Conservation (phyloP, 2,888 invertebrate species). For the Rhimphoctona megacephalus region DNA sequence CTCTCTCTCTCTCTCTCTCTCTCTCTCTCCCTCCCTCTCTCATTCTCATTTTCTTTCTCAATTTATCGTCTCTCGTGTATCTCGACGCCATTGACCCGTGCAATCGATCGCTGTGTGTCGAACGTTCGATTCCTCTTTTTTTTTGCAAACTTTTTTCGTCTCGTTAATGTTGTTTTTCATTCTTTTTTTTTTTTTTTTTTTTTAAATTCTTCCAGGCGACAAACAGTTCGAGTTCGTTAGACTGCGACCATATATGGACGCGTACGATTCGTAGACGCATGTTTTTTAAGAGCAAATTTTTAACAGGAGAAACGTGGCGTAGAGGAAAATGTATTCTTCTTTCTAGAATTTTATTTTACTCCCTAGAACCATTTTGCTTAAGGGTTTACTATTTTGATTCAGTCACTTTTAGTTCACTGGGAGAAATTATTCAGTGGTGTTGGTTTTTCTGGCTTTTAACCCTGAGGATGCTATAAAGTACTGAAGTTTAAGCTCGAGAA, state of each 20-base stretch:
- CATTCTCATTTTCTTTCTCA: conserved; percentile 21
- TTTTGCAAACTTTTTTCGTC: conserved; percentile 2
- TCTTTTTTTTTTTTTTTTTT: neutral
- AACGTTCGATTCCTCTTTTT: conserved; percentile 37
- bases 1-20: conserved; percentile 22
- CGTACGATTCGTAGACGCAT: neutral
- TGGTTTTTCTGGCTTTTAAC: neutral
- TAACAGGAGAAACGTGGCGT: neutral
- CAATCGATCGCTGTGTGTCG: conserved; percentile 49
- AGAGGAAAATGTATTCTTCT: neutral
- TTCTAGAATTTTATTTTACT: neutral
- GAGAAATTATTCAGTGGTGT: neutral
- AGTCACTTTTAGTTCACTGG: neutral
- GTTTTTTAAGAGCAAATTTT: neutral
- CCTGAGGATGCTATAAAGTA: neutral
- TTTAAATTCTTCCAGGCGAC: neutral
- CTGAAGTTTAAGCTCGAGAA: neutral
- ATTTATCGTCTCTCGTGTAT: conserved; percentile 68
- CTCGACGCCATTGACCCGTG: conserved; percentile 61
- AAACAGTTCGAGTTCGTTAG: conserved; percentile 43
- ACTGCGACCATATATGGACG: conserved; percentile 5
- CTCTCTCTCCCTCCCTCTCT: conserved; percentile 18
- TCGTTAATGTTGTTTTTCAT: neutral
- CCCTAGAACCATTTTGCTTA: neutral
- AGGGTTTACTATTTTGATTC: no score